Base-by-base conservation (phyloP, 2,797 vertebrate genomes). In the Cossypha niveicapilla region DNA sequence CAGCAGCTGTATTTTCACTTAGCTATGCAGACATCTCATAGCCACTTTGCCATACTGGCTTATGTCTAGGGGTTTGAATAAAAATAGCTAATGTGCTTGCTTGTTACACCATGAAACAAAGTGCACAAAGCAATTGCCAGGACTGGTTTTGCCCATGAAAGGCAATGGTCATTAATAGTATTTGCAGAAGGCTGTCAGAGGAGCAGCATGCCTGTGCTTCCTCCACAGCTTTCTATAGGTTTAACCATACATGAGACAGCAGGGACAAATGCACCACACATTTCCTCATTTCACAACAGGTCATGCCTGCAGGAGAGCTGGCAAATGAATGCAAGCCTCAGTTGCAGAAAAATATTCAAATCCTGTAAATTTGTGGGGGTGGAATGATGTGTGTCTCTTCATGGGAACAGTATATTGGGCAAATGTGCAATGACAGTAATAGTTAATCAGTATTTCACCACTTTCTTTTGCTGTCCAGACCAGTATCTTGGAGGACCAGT, bases 61-160 rank as follows among this genome's bases (percentile, higher is more conserved):
- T 56, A 84, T 22, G 86, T 82, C 92, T 96, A 86, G 62, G 66
- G 2, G 4, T 82, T 88, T 47, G 86, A 94, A 94, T 82, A 93
- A 95, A 96, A 96, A 92, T 82, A 96, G 83, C 80, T 71, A 71
- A 86, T 82, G 61, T 57, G 73, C 80, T 82, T 84, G 86, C 74
- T 90, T 47, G 41, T 71, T 94, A 73, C 5, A 8, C 61, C 88
- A 74, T 83, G 93, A 92, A 96, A 88, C 68, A 56, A 87, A 90
- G 74, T 17, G 74, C 81, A 95, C 72, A 92, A 90, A 94, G 81
- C 65, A 76, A 75, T 85, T 75, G 72, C 76, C 86, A 87, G 75
- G 45, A 27, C 60, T 85, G 57, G 25, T 83, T 85, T 93, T 94
- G 72, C 84, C 83, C 77, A 67, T 92, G 91, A 90, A 94, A 94